Base-by-base conservation (phyloP, 1,140 invertebrate species). In the Teleogryllus occipitalis region DNA sequence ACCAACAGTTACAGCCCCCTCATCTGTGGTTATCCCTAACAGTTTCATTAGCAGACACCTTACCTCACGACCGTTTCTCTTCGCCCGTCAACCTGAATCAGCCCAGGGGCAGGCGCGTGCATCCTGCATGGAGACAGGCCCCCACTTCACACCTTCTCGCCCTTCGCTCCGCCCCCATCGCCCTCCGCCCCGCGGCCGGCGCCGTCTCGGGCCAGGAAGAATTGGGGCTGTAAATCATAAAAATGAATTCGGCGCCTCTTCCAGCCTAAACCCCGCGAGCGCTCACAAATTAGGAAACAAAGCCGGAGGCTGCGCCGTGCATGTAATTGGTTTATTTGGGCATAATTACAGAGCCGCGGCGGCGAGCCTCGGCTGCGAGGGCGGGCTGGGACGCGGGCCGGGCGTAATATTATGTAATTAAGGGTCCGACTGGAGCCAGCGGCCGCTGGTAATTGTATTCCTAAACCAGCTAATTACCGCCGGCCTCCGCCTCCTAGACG, bases 311-410 rank as follows among this genome's bases (percentile, higher is more conserved):
- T 65, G 54, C 54, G 18, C 10, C 54, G 18, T 65, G 10, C 54
- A 65, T 65, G 54, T 65, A 65, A 65, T 65, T 65, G 54, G 54
- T 65, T 65, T 65, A 65, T 65, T 65, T 65, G 54, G 54, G 54
- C 54, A 65, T 65, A 65, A 65, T 65, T 65, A 65, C 54, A 65
- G 54, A 65, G 54, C 18, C 10, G 54, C 10, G 54, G 54, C 10
- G 18, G 54, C 10, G 54, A 7, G 27, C 27, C 27, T 39, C 27
- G 27, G 27, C 27, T 39, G 27, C 27, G 27, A 39, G 27, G 27
- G 27, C 27, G 27, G 27, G 27, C n/a, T 39, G 27, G 27, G 27
- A 39, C 27, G 27, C 27, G 27, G 27, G 27, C 27, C 27, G 54
- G 54, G 2, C 54, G 54, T 65, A 65, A 10, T 65, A 65, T 65